Percentiles rank a stretch among this genome's conserved stretches.
Evolutionary conservation across 2,797 vertebrate genomes (phyloP).

Genomic region (Cheirogaleus major): DNA sequence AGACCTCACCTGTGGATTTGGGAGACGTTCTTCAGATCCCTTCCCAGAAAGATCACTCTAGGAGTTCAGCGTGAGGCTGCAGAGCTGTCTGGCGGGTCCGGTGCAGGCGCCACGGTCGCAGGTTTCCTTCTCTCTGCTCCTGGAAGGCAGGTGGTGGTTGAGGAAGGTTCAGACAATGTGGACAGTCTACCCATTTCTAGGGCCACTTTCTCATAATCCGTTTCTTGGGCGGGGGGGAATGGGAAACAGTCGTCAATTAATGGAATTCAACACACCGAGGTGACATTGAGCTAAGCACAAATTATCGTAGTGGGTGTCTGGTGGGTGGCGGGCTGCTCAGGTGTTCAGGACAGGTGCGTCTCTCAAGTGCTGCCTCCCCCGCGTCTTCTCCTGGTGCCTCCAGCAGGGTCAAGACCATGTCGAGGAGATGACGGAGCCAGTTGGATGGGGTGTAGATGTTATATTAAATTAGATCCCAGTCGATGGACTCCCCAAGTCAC

Average conservation of each 20-base stretch:
- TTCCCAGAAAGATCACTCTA: not conserved
- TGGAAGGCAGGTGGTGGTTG: not conserved
- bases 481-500: not conserved
- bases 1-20: not conserved
- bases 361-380: not conserved
- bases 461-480: not conserved
- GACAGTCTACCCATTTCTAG: not conserved
- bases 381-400: not conserved
- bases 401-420: not conserved
- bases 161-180: not conserved
- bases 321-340: not conserved
- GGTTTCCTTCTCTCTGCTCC: not conserved
- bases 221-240: not conserved
- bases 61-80: not conserved
- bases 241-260: not conserved
- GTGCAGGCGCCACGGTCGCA: accelerated
- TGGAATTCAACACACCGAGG: not conserved
- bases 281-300: not conserved
- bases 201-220: not conserved
- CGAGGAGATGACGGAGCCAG: not conserved
- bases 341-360: too few relatives aligned
- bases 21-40: not conserved
- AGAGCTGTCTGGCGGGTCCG: not conserved
- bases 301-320: not conserved
- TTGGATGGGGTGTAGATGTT: too few relatives aligned